Conservation (phyloP, 1,140 invertebrate species). For the Drosophila burlai region DNA sequence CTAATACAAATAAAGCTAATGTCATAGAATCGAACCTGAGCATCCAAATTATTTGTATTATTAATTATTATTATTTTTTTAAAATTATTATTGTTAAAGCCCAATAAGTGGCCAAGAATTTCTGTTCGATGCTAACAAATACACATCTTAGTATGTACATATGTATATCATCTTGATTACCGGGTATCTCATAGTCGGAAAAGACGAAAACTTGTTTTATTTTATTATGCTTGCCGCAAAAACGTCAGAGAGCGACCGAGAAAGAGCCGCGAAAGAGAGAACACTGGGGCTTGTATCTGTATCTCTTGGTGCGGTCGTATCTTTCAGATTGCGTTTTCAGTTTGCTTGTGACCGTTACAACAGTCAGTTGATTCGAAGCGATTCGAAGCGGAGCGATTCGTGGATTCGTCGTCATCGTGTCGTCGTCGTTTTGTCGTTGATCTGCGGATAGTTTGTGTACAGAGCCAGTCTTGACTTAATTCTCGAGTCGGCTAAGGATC, state of each 20-base stretch:
- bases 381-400: constrained; percentile 53
- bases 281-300: constrained; percentile 34
- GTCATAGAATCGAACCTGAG: background rate
- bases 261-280: constrained; percentile 16
- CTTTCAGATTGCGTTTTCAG: constrained; percentile 46
- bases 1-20: background rate
- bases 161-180: background rate
- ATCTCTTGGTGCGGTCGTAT: constrained; percentile 28
- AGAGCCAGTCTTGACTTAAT: constrained; percentile 31
- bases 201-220: constrained; percentile 18
- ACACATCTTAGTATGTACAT: too few relatives aligned
- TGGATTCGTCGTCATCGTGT: constrained; percentile 57
- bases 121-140: background rate
- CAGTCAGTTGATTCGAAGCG: constrained; percentile 60
- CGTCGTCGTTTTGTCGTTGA: constrained; percentile 51
- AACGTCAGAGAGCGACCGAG: constrained; percentile 12
- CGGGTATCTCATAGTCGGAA: constrained; percentile 23
- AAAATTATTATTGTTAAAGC: too few relatives aligned
- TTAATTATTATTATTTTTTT: background rate
- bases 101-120: too few relatives aligned
- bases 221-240: constrained; percentile 38
- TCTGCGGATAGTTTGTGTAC: constrained; percentile 58
- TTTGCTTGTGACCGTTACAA: constrained; percentile 75
- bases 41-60: background rate
- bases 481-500: constrained; percentile 28